Base-by-base conservation (phyloP, 2,888 invertebrate genomes). In the Ochropacha duplaris region DNA sequence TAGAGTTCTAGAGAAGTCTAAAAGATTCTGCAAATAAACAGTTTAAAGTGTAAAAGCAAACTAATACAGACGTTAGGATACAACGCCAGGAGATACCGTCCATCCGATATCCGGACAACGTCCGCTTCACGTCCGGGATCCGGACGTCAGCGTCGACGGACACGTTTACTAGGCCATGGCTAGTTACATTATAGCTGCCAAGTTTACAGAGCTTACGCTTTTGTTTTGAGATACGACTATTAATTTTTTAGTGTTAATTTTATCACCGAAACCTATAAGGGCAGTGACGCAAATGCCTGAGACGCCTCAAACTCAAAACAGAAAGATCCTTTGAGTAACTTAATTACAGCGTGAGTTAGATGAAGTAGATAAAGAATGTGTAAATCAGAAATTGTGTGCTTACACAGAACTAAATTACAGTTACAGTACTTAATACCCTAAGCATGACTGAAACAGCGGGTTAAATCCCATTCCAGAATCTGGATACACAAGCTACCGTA, bases 91-190 rank as follows among this genome's bases (percentile, higher is more conserved):
- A 68, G 79, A 80, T 80, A 76, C 64, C 69, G 68, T 61, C 67
- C 61, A 59, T 61, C 71, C 72, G 76, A 74, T 75, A 75, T 71
- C 76, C 79, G 78, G 68, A 39, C 62, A 51, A 59, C 61, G 68
- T 66, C 77, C 72, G 72, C 62, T 57, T 49, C 34, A 59, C 61
- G 67, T 68, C 72, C 69, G 66, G 65, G 64, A 68, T 68, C 74
- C 72, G 71, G 69, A 54, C 57, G 57, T 69, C 73, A 71, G 72
- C 71, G 57, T 60, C 59, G 54, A 59, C 58, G 58, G 57, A 54
- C 50, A 34, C 28, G 22, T 52, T 31, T 31, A 52, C 24, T 52
- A 22, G 52, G 19, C 26, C 50, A 50, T 31, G 31, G 31, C 31
- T 31, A 57, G 56, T 68, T 64, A 54, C 56, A 56, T 57, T 56